Conservation (phyloP, 2,888 invertebrate species). For the Bugulina stolonifera region DNA sequence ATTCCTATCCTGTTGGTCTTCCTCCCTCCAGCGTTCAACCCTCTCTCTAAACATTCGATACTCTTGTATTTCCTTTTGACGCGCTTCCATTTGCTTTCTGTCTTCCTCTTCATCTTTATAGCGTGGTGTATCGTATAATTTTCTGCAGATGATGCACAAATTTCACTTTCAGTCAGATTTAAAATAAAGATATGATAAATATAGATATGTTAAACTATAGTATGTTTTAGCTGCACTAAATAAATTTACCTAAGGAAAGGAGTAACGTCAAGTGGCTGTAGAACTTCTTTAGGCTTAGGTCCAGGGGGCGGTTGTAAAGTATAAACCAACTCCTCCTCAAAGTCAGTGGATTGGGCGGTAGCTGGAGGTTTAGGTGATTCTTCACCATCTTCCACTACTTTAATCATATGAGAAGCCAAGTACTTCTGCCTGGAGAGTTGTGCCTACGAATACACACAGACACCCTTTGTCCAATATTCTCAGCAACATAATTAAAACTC, state of each 20-base stretch:
- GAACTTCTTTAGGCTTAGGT: slow-evolving; percentile 42
- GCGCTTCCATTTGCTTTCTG: slow-evolving; percentile 39
- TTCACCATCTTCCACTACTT: slow-evolving; percentile 33
- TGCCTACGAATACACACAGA: too few species aligned
- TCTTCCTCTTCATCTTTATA: slow-evolving; percentile 43
- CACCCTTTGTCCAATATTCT: background rate
- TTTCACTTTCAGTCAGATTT: too few species aligned
- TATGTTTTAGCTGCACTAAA: background rate
- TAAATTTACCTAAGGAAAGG: slow-evolving; percentile 43
- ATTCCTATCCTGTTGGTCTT: slow-evolving; percentile 44
- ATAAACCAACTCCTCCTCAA: slow-evolving; percentile 38
- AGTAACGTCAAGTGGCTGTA: slow-evolving; percentile 45
- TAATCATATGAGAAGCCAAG: slow-evolving; percentile 46
- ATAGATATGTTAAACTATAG: too few species aligned
- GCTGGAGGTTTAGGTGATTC: slow-evolving; percentile 7
- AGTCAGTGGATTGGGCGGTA: slow-evolving; percentile 5
- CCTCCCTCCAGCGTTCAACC: slow-evolving; percentile 44
- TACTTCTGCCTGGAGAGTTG: slow-evolving; percentile 48
- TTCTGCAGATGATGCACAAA: too few species aligned
- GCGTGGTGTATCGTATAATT: slow-evolving; percentile 31
- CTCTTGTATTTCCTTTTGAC: slow-evolving; percentile 44
- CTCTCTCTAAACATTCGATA: slow-evolving; percentile 43
- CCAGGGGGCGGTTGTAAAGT: slow-evolving; percentile 44
- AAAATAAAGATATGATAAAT: too few species aligned
- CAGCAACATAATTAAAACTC: background rate